Conservation (phyloP, 2,797 vertebrate genomes). For the Moxostoma hubbsi region DNA sequence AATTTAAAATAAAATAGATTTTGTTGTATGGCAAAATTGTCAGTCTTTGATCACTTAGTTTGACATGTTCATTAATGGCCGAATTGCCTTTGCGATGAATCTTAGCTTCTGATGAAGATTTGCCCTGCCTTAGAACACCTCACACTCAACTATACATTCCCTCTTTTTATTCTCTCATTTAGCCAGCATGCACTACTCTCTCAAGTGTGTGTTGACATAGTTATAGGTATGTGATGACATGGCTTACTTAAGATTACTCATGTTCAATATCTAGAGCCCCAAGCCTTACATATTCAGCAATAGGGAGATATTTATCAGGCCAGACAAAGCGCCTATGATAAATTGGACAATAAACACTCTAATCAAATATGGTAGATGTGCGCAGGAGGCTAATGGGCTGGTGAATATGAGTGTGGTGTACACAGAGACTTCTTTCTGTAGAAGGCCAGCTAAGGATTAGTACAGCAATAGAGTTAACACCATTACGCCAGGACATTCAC, state of each 20-base stretch:
- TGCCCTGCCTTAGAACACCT: background rate
- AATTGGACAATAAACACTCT: constrained; percentile 79
- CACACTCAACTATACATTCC: background rate
- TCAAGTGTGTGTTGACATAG: constrained; percentile 16
- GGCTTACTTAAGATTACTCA: constrained; percentile 70
- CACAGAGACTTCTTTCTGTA: constrained; percentile 30
- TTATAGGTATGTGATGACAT: constrained; percentile 61
- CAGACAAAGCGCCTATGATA: constrained; percentile 74
- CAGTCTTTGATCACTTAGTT: too few species aligned
- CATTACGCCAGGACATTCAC: constrained; percentile 56
- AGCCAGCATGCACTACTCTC: background rate
- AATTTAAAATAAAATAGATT: too few species aligned
- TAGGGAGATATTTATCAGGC: constrained; percentile 69
- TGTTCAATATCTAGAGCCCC: constrained; percentile 67
- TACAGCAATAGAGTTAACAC: constrained; percentile 32
- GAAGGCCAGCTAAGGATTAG: constrained; percentile 37
- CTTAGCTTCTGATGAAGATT: too few species aligned
- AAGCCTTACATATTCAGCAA: constrained; percentile 70
- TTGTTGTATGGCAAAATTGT: too few species aligned
- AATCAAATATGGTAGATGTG: constrained; percentile 73
- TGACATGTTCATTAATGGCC: too few species aligned
- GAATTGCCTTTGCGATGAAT: too few species aligned
- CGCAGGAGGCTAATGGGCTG: constrained; percentile 64
- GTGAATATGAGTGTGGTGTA: constrained; percentile 65
- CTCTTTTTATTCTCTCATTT: background rate